Percentiles rank a stretch among this genome's conserved stretches.
Conservation (phyloP, 2,888 invertebrate species). For the Fragum fragum region DNA sequence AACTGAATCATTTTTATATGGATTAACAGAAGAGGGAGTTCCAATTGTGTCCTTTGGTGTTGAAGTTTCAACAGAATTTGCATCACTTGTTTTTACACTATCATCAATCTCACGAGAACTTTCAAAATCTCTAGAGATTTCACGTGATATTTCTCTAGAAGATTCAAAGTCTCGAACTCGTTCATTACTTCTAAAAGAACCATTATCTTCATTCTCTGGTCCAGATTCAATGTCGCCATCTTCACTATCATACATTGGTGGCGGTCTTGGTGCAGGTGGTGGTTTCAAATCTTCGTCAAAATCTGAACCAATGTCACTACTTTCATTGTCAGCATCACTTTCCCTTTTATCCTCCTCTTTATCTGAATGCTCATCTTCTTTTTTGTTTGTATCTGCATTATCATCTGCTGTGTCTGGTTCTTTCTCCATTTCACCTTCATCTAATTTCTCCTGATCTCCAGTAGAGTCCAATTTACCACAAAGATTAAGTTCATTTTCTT, state of each 20-base stretch:
- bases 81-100: slow-evolving; percentile 63
- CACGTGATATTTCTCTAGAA: slow-evolving; percentile 61
- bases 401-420: slow-evolving; percentile 45
- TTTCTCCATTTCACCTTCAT: slow-evolving; percentile 40
- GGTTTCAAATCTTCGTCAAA: slow-evolving; percentile 76
- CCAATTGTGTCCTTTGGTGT: slow-evolving; percentile 60
- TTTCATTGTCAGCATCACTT: slow-evolving; percentile 71
- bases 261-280: slow-evolving; percentile 75
- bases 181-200: slow-evolving; percentile 64
- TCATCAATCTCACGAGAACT: slow-evolving; percentile 67
- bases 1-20: slow-evolving; percentile 62
- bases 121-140: slow-evolving; percentile 68
- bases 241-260: slow-evolving; percentile 75
- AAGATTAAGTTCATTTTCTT: slow-evolving; percentile 38
- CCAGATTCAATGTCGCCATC: slow-evolving; percentile 76
- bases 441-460: slow-evolving; percentile 34
- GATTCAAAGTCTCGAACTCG: slow-evolving; percentile 67
- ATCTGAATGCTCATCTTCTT: slow-evolving; percentile 36
- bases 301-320: slow-evolving; percentile 75
- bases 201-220: slow-evolving; percentile 70
- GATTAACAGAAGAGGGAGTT: slow-evolving; percentile 60
- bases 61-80: slow-evolving; percentile 64
- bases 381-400: slow-evolving; percentile 64
- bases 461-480: slow-evolving; percentile 39
- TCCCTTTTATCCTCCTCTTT: slow-evolving; percentile 47